A percentile compares a stretch with the other conserved stretches of the same genome.
These are phyloP conservation scores for Mythimna loreyi DNA, from an alignment of 2,888 invertebrate genomes.

Conservation along the genomic window DNA sequence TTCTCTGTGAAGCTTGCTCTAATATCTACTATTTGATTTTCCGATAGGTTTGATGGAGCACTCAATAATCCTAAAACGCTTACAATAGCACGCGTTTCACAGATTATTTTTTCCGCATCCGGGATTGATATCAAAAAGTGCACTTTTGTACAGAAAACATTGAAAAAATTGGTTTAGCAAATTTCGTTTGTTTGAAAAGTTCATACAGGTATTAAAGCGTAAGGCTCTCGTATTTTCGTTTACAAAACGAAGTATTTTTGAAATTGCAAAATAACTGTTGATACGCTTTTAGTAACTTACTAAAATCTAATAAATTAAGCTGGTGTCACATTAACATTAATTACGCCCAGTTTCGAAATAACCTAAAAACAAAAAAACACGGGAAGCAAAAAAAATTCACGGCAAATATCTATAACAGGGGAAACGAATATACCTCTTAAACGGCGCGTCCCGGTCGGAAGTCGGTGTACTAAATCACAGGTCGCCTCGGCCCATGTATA, in stretches of 20 bases:
- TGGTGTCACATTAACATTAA: constrained; percentile 25
- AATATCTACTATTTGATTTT: constrained; percentile 46
- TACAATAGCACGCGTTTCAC: constrained; percentile 49
- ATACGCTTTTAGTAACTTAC: background rate
- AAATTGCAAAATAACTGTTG: background rate
- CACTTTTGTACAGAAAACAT: constrained; percentile 28
- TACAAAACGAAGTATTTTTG: background rate
- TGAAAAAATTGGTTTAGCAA: constrained; percentile 11
- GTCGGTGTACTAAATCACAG: constrained; percentile 85
- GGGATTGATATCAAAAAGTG: constrained; percentile 48
- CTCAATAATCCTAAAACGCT: constrained; percentile 48
- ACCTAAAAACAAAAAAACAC: constrained; percentile 36
- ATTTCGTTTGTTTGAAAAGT: constrained; percentile 5
- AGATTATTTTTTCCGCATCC: constrained; percentile 39
- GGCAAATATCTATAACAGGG: constrained; percentile 75
- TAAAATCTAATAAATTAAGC: constrained; percentile 4
- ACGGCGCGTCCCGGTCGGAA: constrained; percentile 76
- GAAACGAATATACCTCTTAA: constrained; percentile 80
- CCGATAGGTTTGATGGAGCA: constrained; percentile 44
- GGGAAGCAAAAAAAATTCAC: constrained; percentile 63
- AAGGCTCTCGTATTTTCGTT: too few relatives aligned
- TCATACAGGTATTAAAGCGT: constrained; percentile 10
- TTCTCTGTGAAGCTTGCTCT: constrained; percentile 25
- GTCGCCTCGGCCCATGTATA: constrained; percentile 84
- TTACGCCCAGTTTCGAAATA: constrained; percentile 13